Conservation (phyloP, 2,797 vertebrate species). For the Leptatherina wallacei region DNA sequence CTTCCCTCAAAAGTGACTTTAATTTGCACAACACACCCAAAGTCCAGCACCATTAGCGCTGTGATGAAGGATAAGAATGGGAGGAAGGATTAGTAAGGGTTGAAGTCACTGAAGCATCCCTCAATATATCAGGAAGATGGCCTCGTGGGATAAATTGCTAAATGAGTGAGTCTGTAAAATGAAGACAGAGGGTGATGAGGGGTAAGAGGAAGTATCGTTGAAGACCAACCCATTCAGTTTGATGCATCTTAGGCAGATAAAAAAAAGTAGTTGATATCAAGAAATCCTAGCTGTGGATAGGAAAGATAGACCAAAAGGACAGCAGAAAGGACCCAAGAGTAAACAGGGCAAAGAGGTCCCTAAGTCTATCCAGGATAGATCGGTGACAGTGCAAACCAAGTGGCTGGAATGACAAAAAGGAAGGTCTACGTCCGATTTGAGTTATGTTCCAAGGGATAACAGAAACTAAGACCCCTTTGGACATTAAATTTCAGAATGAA, state of each 20-base stretch:
- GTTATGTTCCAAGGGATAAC: not conserved
- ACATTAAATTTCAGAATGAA: not conserved
- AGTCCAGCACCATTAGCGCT: not conserved
- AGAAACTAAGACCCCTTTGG: not conserved
- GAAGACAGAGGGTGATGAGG: slow-evolving; percentile 13
- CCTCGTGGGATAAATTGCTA: not conserved
- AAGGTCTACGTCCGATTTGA: not conserved
- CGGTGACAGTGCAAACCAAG: not conserved
- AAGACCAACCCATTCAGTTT: not conserved
- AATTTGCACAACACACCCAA: not conserved
- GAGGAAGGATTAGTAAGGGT: slow-evolving; percentile 3
- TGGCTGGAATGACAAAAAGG: not conserved
- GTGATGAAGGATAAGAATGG: not conserved
- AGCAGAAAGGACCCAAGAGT: not conserved
- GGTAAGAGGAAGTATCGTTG: not conserved
- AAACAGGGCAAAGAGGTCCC: not conserved
- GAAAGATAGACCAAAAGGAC: not conserved
- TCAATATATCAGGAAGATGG: slow-evolving; percentile 2
- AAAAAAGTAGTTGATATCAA: not conserved
- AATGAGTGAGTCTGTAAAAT: slow-evolving; percentile 6
- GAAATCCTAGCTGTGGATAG: not conserved
- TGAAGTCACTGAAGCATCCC: not conserved
- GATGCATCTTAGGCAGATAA: not conserved
- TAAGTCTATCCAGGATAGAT: not conserved
- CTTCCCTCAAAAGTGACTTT: not conserved